Evolutionary conservation across 2,797 vertebrate species (phyloP), one percentile per base, ranked within the genome.

Genomic region (Clarias fuscus): DNA sequence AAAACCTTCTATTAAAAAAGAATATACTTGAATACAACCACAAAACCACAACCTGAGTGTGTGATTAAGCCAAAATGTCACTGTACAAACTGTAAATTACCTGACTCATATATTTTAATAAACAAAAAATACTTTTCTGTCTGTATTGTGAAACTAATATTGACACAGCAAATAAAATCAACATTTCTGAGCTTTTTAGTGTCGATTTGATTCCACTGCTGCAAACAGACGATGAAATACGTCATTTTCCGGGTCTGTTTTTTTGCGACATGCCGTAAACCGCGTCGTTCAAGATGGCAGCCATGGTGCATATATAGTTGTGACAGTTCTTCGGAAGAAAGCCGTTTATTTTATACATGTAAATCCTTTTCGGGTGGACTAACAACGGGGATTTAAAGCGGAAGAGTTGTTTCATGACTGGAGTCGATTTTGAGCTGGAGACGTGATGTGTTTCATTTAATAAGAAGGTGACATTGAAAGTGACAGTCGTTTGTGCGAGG

Each of bases 211-310:
- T 24, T 1, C 37, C 11, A 65, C 4, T 65, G 78, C 61, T 27
- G 61, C 17, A 20, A 81, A 65, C 22, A 7, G 62, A 65, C 37
- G 4, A n/a, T 61, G 7, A 2, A 10, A 27, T 48, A 6, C 33
- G 37, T 37, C 3, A 3, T 30, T 56, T 7, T 6, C 14, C 8
- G 48, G 48, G 48, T 53, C 2, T 6, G 27, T 2, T 61, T 65
- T 24, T 86, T 89, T 61, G 75, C 85, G 86, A 93, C 94, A 91
- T 88, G 82, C 72, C 85, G 86, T 75, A 78, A 91, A 79, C 88
- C 89, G 91, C 48, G 27, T 83, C 11, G 13, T 4, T n/a, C 79
- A 95, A 95, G 84, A 96, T 96, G 96, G 95, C 95, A 82, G 91
- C 94, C 85, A n/a, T 93, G 83, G 84, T 90, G 62, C 48, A 40